phyloP scores from a whole-genome alignment of 2,888 invertebrate species.

The Anthophora plumipes region DNA sequence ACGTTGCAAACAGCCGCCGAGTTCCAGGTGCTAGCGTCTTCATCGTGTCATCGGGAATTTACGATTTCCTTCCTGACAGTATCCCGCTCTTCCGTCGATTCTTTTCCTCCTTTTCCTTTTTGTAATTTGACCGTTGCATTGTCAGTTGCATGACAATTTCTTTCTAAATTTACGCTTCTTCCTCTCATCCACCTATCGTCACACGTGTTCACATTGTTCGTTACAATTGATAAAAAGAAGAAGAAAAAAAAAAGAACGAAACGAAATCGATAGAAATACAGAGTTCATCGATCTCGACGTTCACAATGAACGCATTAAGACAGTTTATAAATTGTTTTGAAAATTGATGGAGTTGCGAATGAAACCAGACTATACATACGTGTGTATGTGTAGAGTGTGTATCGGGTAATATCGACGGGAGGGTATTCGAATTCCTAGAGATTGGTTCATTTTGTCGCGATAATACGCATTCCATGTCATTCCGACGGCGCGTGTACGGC shows the following conservation, averaged over 20 bases:
- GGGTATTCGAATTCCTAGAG: slow-evolving; percentile 62
- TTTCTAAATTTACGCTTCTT: neutral
- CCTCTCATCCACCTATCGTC: neutral
- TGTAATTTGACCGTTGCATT: neutral
- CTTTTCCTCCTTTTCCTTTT: neutral
- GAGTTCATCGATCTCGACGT: neutral
- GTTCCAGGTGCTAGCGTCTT: neutral
- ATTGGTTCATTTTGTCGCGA: slow-evolving; percentile 72
- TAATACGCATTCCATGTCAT: slow-evolving; percentile 72
- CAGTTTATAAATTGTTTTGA: slow-evolving; percentile 6
- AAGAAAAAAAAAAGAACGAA: neutral
- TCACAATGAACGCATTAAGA: neutral
- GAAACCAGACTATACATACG: neutral
- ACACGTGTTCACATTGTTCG: too few relatives aligned
- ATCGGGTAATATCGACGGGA: slow-evolving; percentile 42
- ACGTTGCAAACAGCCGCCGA: too few relatives aligned
- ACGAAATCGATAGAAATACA: neutral
- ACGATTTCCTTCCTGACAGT: neutral
- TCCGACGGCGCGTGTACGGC: slow-evolving; percentile 67
- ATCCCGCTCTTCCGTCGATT: neutral
- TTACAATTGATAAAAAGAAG: too few relatives aligned
- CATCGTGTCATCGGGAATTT: slow-evolving; percentile 8
- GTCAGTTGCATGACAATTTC: neutral
- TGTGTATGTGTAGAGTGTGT: neutral
- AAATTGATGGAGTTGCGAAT: slow-evolving; percentile 15